A percentile compares a stretch with the other conserved stretches of the same genome.
Conservation (phyloP, 2,113 vertebrate genomes). For the Prochilodus magdalenae region DNA sequence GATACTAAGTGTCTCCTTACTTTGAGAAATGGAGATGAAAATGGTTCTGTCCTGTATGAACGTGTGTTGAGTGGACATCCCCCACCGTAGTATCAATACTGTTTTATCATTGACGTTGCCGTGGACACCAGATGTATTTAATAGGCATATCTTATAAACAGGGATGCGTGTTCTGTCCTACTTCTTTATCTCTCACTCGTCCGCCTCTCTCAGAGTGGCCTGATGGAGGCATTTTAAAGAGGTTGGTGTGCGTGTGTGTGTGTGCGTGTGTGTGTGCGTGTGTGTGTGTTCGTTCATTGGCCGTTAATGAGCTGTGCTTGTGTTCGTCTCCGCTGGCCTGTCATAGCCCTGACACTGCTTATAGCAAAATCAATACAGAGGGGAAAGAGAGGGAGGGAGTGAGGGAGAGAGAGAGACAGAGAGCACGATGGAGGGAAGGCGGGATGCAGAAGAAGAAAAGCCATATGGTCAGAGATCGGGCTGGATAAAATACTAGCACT, state of each 20-base stretch:
- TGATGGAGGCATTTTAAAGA: constrained; percentile 23
- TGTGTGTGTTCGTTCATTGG: constrained; percentile 73
- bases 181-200: not conserved
- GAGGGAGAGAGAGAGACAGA: constrained; percentile 41
- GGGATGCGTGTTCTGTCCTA: constrained; percentile 16
- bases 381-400: constrained; percentile 50
- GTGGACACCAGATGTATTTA: not conserved
- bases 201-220: not conserved
- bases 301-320: constrained; percentile 81
- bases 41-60: too few relatives aligned
- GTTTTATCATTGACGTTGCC: not conserved
- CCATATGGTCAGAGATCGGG: constrained; percentile 34
- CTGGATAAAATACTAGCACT: not conserved
- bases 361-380: constrained; percentile 82
- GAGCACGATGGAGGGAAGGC: constrained; percentile 24
- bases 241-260: constrained; percentile 61
- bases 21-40: too few relatives aligned
- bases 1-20: too few relatives aligned
- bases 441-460: constrained; percentile 35
- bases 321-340: constrained; percentile 80
- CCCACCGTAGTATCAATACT: too few relatives aligned
- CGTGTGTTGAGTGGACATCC: too few relatives aligned
- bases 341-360: constrained; percentile 80
- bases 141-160: constrained; percentile 10
- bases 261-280: constrained; percentile 39